Evolutionary conservation across 1,140 invertebrate species (phyloP), one percentile per base, ranked within the genome.

Genomic region (Arion vulgaris): DNA sequence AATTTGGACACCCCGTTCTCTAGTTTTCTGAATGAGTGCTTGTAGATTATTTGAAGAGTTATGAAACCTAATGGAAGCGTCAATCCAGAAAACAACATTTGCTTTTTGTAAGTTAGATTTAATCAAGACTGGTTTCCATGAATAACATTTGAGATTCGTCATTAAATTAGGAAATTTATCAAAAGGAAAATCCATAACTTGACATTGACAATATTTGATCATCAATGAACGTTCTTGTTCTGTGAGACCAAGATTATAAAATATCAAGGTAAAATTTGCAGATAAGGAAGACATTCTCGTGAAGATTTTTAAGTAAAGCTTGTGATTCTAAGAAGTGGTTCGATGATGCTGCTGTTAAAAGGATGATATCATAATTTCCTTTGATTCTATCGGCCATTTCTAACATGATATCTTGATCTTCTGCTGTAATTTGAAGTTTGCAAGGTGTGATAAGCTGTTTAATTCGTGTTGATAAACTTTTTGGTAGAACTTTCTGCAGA

Each of bases 251-350:
- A 81, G 5, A 34, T 81, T 51, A 34, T 73, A 81, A 28, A 73
- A 74, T 19, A 81, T 36, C 11, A 81, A 34, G 0, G 49, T 39
- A 41, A 73, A 81, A 71, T 81, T 74, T 74, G 57, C 19, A 81
- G 51, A 32, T 28, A 32, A 17, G 80, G 80, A 81, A 81, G 7
- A 81, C 49, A 28, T 51, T 45, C 34, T 36, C 51, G 51, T 81
- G 69, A 17, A 81, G 69, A n/a, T 73, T 74, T 19, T 74, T 49
- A 7, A 81, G 32, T 49, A 81, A n/a, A 23, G 80, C 80, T 39
- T 81, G 80, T 7, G 78, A 71, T 38, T 80, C 78, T 26, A 80
- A 28, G 34, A 80, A 80, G 34, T 80, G 78, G 34, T 80, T 80
- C 38, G 78, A 80, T 0, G 78, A 80, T 13, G 78, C 66, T 23